Percentiles rank a stretch among this genome's conserved stretches.
Evolutionary conservation across 2,113 vertebrate genomes (phyloP).

Genomic region (Machaerirhynchus nigripectus): DNA sequence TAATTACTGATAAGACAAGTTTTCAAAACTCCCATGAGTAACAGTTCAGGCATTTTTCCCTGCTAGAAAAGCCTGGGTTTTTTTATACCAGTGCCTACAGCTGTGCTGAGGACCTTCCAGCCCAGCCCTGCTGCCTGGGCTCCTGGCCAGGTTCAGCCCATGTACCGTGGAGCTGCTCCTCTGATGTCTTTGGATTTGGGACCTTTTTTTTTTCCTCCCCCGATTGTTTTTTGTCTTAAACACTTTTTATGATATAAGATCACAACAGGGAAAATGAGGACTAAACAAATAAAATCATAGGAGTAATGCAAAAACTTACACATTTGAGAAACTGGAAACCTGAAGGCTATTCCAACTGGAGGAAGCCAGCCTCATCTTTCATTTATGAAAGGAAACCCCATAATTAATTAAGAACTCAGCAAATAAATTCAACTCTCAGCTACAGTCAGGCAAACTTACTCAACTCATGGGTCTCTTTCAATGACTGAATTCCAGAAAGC

Average conservation of each 20-base stretch:
- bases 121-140: neutral
- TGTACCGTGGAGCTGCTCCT: neutral
- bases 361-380: neutral
- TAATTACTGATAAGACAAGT: constrained; percentile 59
- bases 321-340: neutral
- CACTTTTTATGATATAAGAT: neutral
- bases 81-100: constrained; percentile 12
- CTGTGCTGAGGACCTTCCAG: neutral
- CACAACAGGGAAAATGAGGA: neutral
- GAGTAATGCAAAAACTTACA: neutral
- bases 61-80: constrained; percentile 46
- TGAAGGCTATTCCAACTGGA: neutral
- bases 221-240: neutral
- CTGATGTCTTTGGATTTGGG: neutral
- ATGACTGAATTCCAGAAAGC: neutral
- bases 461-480: neutral
- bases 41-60: neutral
- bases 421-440: neutral
- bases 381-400: neutral
- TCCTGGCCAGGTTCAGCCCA: neutral
- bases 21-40: constrained; percentile 32
- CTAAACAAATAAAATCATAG: neutral
- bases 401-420: neutral
- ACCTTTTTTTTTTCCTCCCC: accelerated
- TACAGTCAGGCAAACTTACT: neutral